Evolutionary conservation across 2,113 vertebrate genomes (phyloP).

Genomic region (Ailurus styani): DNA sequence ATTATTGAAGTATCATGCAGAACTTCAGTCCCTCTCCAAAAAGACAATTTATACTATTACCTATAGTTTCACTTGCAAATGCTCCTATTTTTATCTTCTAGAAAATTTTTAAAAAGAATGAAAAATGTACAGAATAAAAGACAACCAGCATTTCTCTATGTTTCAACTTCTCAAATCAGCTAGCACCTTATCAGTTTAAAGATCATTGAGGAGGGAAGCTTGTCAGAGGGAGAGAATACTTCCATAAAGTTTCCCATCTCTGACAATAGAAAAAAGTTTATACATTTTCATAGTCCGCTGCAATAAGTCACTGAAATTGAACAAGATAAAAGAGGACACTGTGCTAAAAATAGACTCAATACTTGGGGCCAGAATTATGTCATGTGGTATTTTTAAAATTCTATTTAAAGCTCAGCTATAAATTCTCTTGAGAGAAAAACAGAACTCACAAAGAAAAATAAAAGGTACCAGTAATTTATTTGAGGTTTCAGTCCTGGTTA

Average conservation of each 20-base stretch:
- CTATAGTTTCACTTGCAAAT: neutral
- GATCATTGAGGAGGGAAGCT: neutral
- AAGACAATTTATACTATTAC: neutral
- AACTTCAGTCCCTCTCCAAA: neutral
- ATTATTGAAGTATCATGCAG: neutral
- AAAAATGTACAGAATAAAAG: neutral
- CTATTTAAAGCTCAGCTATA: conserved; percentile 21
- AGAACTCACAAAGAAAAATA: neutral
- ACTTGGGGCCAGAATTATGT: neutral
- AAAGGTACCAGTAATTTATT: neutral
- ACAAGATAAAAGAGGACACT: neutral
- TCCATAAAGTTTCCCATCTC: neutral
- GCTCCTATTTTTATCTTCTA: neutral
- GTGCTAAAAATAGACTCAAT: conserved; percentile 18
- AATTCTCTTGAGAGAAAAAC: neutral
- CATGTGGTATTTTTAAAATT: neutral
- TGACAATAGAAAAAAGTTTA: neutral
- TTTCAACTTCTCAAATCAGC: neutral
- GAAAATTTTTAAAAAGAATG: neutral
- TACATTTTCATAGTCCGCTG: neutral
- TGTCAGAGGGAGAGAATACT: neutral
- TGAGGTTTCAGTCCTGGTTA: neutral
- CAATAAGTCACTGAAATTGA: neutral
- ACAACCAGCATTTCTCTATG: neutral
- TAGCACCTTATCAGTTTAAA: neutral